Percentiles rank a stretch among this genome's conserved stretches.
These are phyloP conservation scores for Brenthis daphne DNA, from an alignment of 2,888 invertebrate species.

Conservation along the genomic window DNA sequence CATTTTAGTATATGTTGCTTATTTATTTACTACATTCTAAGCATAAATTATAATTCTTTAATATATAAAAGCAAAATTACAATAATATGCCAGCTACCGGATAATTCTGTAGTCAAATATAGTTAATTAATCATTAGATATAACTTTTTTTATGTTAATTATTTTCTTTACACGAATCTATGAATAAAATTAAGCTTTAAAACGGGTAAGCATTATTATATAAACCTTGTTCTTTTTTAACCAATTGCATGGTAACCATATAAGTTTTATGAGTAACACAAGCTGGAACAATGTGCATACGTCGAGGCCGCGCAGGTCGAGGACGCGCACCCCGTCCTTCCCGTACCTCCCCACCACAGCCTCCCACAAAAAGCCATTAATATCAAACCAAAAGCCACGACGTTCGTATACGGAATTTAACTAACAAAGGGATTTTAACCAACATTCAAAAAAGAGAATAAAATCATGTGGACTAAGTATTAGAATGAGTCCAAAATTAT, in stretches of 20 bases:
- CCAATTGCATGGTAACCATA: conserved; percentile 34
- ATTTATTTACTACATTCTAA: conserved; percentile 4
- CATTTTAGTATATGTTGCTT: not conserved
- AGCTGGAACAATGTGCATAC: conserved; percentile 68
- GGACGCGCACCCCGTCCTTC: conserved; percentile 69
- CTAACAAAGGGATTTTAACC: not conserved
- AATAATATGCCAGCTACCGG: no score
- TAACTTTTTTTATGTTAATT: no score
- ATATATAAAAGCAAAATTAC: no score
- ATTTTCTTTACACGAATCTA: no score
- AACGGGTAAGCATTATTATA: no score
- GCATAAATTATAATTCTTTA: conserved; percentile 1
- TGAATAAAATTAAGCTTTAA: no score
- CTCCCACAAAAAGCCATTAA: conserved; percentile 30
- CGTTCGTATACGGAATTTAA: not conserved
- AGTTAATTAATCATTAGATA: no score
- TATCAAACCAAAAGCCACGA: conserved; percentile 16
- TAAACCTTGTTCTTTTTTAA: no score
- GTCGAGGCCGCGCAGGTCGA: conserved; percentile 71
- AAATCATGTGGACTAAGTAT: no score
- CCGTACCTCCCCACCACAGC: conserved; percentile 31
- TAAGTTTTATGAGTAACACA: conserved; percentile 41
- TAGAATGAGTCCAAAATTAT: no score
- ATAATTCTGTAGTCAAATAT: no score
- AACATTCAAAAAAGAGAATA: not conserved